Evolutionary conservation across 2,888 invertebrate genomes (phyloP).

Genomic region (Ormyrus nitidulus): DNA sequence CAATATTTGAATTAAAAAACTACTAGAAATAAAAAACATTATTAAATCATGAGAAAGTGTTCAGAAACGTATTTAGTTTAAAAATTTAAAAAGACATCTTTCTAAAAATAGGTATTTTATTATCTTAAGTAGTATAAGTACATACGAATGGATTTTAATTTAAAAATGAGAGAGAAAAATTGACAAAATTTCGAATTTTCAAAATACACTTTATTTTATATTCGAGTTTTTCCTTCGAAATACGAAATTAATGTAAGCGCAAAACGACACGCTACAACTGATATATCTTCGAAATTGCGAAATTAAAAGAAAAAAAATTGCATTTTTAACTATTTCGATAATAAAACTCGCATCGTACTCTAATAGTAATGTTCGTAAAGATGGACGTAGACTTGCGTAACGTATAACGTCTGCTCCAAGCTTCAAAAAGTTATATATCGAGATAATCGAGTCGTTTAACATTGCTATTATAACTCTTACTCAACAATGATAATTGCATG

Average conservation of each 20-base stretch:
- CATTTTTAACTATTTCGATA: conserved; percentile 46
- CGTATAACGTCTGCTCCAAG: conserved; percentile 37
- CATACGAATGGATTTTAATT: conserved; percentile 12
- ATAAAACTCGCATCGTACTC: conserved; percentile 51
- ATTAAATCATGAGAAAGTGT: conserved; percentile 46
- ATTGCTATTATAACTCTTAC: conserved; percentile 60
- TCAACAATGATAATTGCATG: conserved; percentile 63
- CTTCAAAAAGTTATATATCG: conserved; percentile 56
- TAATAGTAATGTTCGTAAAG: conserved; percentile 49
- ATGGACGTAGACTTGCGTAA: conserved; percentile 22
- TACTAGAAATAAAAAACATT: conserved; percentile 17
- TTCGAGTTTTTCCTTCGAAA: conserved; percentile 21
- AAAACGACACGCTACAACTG: conserved; percentile 8
- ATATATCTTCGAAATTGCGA: conserved; percentile 5
- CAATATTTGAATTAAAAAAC: conserved; percentile 1
- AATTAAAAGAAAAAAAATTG: conserved; percentile 16
- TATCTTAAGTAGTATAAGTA: conserved; percentile 21
- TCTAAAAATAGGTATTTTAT: conserved; percentile 28
- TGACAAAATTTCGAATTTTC: conserved; percentile 21
- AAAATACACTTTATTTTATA: conserved; percentile 42
- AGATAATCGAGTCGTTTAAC: conserved; percentile 59
- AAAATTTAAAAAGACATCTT: conserved; percentile 21
- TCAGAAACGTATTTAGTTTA: conserved; percentile 41
- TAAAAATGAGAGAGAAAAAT: conserved; percentile 1
- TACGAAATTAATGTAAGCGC: conserved; percentile 27